Conservation (phyloP, 2,888 invertebrate genomes). For the Minunthozetes semirufus region DNA sequence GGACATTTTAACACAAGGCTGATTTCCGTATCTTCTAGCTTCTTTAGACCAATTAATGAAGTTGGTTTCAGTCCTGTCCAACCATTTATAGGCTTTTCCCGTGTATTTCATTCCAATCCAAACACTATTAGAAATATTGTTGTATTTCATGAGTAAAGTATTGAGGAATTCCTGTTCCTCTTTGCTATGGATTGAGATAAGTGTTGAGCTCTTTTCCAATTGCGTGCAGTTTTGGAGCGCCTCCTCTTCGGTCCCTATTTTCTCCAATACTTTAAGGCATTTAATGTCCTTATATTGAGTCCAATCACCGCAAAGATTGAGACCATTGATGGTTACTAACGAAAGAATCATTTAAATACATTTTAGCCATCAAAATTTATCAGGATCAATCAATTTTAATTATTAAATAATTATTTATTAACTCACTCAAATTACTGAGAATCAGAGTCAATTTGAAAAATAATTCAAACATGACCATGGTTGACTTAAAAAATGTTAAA, state of each 20-base stretch:
- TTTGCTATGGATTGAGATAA: neutral
- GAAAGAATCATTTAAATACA: no score
- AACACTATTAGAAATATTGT: neutral
- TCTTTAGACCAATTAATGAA: neutral
- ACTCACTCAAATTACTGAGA: no score
- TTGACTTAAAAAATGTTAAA: no score
- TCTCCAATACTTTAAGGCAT: neutral
- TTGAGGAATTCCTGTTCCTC: neutral
- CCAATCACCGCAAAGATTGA: neutral
- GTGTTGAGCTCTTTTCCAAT: neutral
- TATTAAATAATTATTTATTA: no score
- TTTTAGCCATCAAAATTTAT: no score
- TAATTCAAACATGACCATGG: no score
- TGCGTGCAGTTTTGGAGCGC: neutral
- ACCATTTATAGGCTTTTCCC: neutral
- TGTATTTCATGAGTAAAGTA: neutral
- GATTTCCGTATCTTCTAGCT: neutral
- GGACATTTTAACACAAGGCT: constrained; percentile 1
- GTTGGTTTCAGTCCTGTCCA: neutral
- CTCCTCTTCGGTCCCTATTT: neutral
- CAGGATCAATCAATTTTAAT: no score
- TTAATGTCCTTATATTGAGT: neutral
- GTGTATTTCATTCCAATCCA: neutral
- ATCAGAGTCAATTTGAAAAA: no score
- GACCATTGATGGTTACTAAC: neutral